Evolutionary conservation across 2,113 vertebrate genomes (phyloP).

Genomic region (Centropus unirufus): DNA sequence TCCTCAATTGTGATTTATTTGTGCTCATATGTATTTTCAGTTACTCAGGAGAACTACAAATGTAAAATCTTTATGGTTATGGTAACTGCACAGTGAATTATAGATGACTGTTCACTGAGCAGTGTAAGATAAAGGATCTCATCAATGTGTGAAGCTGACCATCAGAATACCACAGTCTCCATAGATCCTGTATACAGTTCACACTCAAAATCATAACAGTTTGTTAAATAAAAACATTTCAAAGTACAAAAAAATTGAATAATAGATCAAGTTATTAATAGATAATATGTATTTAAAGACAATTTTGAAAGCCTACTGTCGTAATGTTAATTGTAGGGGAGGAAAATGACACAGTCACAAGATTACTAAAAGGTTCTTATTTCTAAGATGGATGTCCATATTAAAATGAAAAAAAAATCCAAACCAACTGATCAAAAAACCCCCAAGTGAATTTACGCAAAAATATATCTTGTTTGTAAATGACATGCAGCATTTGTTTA

Average conservation of each 20-base stretch:
- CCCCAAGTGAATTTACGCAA: not conserved
- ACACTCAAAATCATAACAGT: not conserved
- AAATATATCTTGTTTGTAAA: not conserved
- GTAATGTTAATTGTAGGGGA: not conserved
- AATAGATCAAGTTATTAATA: not conserved
- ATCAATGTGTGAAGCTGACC: not conserved
- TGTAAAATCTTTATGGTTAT: constrained; percentile 26
- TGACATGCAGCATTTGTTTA: not conserved
- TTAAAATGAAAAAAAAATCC: not conserved
- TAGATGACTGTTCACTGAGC: not conserved
- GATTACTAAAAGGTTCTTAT: not conserved
- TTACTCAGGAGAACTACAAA: constrained; percentile 22
- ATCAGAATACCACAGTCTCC: not conserved
- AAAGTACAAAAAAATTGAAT: not conserved
- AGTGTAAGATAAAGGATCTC: not conserved
- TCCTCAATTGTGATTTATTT: not conserved
- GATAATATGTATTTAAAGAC: not conserved
- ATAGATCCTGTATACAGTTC: not conserved
- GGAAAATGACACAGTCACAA: not conserved
- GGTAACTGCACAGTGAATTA: constrained; percentile 32
- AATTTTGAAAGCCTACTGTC: not conserved
- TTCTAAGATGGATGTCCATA: not conserved
- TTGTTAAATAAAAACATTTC: constrained; percentile 31
- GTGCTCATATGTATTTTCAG: not conserved
- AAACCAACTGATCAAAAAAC: not conserved